These are phyloP conservation scores for Dissostichus mawsoni DNA, from an alignment of 2,113 vertebrate species.

Conservation along the genomic window DNA sequence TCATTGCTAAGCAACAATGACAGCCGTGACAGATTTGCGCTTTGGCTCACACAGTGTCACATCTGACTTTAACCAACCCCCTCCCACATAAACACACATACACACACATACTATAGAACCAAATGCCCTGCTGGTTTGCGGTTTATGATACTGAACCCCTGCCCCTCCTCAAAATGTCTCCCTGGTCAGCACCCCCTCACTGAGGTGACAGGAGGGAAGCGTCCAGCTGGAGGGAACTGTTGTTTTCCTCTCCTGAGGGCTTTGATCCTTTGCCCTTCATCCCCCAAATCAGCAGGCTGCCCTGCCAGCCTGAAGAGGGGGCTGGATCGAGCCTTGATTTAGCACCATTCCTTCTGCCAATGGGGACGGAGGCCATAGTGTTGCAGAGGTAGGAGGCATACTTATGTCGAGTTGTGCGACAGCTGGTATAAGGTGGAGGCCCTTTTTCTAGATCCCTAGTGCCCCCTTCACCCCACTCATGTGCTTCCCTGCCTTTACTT, in stretches of 20 bases:
- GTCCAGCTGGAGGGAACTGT: constrained; percentile 78
- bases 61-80: constrained; percentile 75
- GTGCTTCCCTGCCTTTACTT: constrained; percentile 45
- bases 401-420: constrained; percentile 59
- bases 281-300: constrained; percentile 54
- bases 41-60: constrained; percentile 66
- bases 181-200: constrained; percentile 49
- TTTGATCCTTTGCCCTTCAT: constrained; percentile 75
- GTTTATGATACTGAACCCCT: constrained; percentile 64
- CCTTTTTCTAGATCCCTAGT: constrained; percentile 18
- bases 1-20: constrained; percentile 79
- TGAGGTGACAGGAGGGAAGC: constrained; percentile 74
- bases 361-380: constrained; percentile 22
- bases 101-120: constrained; percentile 42
- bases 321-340: constrained; percentile 69
- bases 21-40: constrained; percentile 75
- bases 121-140: constrained; percentile 53
- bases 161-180: constrained; percentile 25
- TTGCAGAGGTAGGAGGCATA: constrained; percentile 46
- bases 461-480: constrained; percentile 16
- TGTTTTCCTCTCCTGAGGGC: constrained; percentile 73
- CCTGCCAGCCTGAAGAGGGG: constrained; percentile 58
- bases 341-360: constrained; percentile 47
- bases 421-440: constrained; percentile 71
- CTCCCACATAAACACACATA: constrained; percentile 52